Conservation (phyloP, 2,113 vertebrate genomes). For the Podiceps cristatus region DNA sequence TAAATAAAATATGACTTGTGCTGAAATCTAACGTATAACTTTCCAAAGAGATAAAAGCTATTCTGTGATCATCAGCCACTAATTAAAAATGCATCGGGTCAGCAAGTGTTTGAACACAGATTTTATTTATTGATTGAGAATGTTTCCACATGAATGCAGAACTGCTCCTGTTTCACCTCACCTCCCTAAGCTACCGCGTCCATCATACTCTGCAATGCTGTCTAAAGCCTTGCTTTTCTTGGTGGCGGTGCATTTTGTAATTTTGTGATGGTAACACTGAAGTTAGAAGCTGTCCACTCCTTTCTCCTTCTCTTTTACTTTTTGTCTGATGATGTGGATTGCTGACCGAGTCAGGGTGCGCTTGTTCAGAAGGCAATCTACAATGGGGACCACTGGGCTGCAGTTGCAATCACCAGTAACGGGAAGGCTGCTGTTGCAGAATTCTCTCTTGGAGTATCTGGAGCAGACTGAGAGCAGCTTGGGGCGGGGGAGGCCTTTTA, state of each 20-base stretch:
- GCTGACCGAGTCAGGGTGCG: neutral
- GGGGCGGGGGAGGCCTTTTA: neutral
- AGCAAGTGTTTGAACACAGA: neutral
- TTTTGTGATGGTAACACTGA: neutral
- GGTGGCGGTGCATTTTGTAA: neutral
- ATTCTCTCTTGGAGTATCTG: neutral
- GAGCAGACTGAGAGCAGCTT: neutral
- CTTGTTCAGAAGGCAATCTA: neutral
- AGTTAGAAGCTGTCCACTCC: neutral
- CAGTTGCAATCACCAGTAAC: neutral
- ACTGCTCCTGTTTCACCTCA: neutral
- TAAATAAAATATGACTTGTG: constrained; percentile 47
- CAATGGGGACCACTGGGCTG: neutral
- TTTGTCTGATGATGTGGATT: neutral
- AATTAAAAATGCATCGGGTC: constrained; percentile 48
- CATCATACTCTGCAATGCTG: neutral
- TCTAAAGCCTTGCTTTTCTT: neutral
- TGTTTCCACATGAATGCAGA: neutral
- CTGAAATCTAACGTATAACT: neutral
- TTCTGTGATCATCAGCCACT: neutral
- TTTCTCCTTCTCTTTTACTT: neutral
- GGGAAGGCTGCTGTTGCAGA: neutral
- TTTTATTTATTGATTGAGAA: neutral
- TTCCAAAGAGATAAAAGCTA: constrained; percentile 32
- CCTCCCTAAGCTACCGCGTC: neutral